Conservation (phyloP, 2,113 vertebrate genomes). For the Lophotis ruficrista region DNA sequence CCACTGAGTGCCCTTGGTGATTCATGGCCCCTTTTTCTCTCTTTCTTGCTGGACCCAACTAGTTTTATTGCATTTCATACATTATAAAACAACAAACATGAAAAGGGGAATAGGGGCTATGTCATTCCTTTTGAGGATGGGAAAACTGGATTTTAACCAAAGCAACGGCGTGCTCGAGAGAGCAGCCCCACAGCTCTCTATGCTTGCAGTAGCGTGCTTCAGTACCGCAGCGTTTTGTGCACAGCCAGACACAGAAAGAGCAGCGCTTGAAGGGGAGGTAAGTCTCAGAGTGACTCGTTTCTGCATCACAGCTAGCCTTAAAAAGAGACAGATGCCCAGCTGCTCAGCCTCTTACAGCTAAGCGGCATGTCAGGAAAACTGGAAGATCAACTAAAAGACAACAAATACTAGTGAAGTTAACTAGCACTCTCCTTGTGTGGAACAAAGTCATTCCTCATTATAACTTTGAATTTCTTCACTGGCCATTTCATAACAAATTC, state of each 20-base stretch:
- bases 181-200: background rate
- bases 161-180: background rate
- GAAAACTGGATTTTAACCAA: background rate
- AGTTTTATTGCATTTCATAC: background rate
- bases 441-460: background rate
- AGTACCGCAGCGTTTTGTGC: background rate
- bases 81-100: background rate
- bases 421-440: background rate
- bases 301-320: background rate
- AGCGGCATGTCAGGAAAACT: background rate
- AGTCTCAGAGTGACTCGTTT: background rate
- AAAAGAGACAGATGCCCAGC: background rate
- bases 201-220: background rate
- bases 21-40: background rate
- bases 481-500: background rate
- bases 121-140: background rate
- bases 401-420: background rate
- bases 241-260: background rate
- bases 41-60: background rate
- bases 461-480: background rate
- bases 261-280: background rate
- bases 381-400: background rate
- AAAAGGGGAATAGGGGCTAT: background rate
- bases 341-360: background rate
- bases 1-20: background rate